Conservation (phyloP, 30 jellyfish, hydroid and myxozoan species). For the Chironex yamaguchii region DNA sequence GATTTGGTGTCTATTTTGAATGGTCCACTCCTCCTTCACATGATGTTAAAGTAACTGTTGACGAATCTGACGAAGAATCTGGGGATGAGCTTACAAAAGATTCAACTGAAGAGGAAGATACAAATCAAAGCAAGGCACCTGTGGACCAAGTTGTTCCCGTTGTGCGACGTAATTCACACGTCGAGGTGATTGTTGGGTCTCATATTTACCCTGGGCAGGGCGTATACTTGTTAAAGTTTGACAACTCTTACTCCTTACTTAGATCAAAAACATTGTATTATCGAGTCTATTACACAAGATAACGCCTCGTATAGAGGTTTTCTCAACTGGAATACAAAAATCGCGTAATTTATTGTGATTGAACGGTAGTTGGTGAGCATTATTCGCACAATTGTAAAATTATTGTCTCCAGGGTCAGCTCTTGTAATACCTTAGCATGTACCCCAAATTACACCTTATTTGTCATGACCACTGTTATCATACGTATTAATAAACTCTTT, state of each 20-base stretch:
- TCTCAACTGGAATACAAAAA: too few relatives aligned
- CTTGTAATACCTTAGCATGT: too few relatives aligned
- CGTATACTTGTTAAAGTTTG: slow-evolving; percentile 86
- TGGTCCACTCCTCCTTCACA: slow-evolving; percentile 75
- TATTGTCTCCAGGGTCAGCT: too few relatives aligned
- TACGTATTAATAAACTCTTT: too few relatives aligned
- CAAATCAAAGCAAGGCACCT: slow-evolving; percentile 48
- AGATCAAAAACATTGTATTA: slow-evolving; percentile 92
- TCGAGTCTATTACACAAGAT: slow-evolving; percentile 94
- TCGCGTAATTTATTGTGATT: too few relatives aligned
- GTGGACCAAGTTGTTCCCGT: slow-evolving; percentile 92
- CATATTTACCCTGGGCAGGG: slow-evolving; percentile 99
- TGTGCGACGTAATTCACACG: slow-evolving; percentile 93
- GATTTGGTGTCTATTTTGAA: slow-evolving; percentile 94
- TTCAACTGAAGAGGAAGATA: slow-evolving; percentile 43
- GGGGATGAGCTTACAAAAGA: slow-evolving; percentile 37
- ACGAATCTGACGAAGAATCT: slow-evolving; percentile 48
- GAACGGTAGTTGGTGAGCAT: too few relatives aligned
- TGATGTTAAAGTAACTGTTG: slow-evolving; percentile 60
- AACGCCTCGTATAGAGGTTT: too few relatives aligned
- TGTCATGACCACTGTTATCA: too few relatives aligned
- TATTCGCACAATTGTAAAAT: too few relatives aligned
- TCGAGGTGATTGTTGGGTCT: slow-evolving; percentile 94
- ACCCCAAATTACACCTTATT: too few relatives aligned
- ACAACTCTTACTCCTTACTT: slow-evolving; percentile 90